Base-by-base conservation (phyloP, 2,888 invertebrate genomes). In the Pogonocherus hispidulus region DNA sequence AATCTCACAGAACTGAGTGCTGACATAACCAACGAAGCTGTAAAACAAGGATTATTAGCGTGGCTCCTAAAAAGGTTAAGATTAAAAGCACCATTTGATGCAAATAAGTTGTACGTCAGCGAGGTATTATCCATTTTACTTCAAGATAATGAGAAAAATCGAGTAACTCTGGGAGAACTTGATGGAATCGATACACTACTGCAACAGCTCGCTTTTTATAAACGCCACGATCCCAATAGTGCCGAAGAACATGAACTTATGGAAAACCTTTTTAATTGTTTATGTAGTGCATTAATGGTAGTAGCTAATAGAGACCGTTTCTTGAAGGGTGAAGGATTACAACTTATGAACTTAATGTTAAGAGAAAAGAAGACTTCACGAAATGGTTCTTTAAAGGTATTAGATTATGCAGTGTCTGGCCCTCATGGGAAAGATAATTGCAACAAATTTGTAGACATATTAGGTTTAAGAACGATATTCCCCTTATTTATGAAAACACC, bases 401-500 rank as follows among this genome's bases (percentile, higher is more conserved):
- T 99, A n/a, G 96, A 99, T 86, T 97, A 98, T 86, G 98, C 99
- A 8, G 94, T 99, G 89, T 94, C 95, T 1, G 98, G 98, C 0
- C 90, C 92, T 0, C 96, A 98, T 82, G 99, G 98, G 0, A 92
- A 91, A 74, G 98, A 98, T 79, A 98, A 98, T 84, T 97, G 98
- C 84, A 96, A 95, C 83, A 99, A 99, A 86, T 97, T 99, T 85
- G 71, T 74, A 9, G 69, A 72, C 56, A 70, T 72, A 27, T 41
- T 74, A 51, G 98, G 99, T 0, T 88, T 99, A 11, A 89, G 99
- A 51, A 98, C 98, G 3, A 94, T 99, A 69, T 99, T 99, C 86
- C 99, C 99, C 0, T 87, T 99, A 0, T 99, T 99, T 83, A 99
- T 99, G 99, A 97, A 98, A 87, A 99, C 99, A 0, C 99, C 99